These are phyloP conservation scores for Cassiopea andromeda DNA, from an alignment of 30 jellyfish, hydroid and myxozoan species.

Conservation along the genomic window DNA sequence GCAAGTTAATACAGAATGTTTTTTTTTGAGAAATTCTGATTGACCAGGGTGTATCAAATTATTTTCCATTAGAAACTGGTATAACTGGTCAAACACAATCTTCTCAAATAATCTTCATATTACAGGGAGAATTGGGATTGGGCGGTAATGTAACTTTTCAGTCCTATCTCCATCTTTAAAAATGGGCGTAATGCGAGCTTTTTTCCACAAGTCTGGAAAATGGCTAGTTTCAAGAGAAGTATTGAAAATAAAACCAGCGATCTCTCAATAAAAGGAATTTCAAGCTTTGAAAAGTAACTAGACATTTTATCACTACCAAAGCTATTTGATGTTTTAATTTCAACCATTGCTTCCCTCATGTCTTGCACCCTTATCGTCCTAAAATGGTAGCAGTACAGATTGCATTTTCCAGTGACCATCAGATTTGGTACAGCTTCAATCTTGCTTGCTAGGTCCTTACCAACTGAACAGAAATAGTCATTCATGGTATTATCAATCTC, in stretches of 20 bases:
- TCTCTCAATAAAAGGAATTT: no score
- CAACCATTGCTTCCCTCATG: no score
- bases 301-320: neutral
- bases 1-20: constrained; percentile 23
- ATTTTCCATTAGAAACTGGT: constrained; percentile 15
- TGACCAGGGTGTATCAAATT: neutral
- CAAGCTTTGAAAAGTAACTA: no score
- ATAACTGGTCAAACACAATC: no score
- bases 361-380: neutral
- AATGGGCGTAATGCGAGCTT: constrained; percentile 22
- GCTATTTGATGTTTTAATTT: constrained; percentile 1
- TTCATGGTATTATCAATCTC: constrained; percentile 33
- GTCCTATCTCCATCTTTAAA: constrained; percentile 18
- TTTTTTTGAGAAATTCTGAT: no score
- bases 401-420: constrained; percentile 12
- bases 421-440: no score
- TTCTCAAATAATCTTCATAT: no score
- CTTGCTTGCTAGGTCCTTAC: no score
- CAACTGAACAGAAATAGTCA: constrained; percentile 33
- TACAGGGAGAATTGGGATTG: no score
- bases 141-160: constrained; percentile 2
- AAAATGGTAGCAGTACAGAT: constrained; percentile 3
- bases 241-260: constrained; percentile 16
- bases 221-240: no score
- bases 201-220: no score